A percentile compares a stretch with the other conserved stretches of the same genome.
These are phyloP conservation scores for Nansenia antarctica DNA, from an alignment of 2,113 vertebrate species.

Conservation along the genomic window DNA sequence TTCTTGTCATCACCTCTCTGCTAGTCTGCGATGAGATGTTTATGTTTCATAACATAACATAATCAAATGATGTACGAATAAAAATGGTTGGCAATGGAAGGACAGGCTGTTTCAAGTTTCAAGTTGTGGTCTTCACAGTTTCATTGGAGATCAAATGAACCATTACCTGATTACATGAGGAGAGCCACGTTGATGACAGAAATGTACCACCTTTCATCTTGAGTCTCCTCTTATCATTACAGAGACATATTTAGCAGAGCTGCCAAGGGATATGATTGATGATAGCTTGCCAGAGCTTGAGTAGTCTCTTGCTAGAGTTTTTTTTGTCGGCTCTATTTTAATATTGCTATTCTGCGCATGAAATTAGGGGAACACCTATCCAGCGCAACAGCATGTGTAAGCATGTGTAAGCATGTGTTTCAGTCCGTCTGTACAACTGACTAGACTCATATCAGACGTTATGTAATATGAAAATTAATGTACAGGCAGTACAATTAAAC, in stretches of 20 bases:
- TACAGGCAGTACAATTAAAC: too few relatives aligned
- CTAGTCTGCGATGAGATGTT: neutral
- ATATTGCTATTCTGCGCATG: neutral
- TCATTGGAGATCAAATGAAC: neutral
- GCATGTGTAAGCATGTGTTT: neutral
- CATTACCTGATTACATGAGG: neutral
- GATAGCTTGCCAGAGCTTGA: neutral
- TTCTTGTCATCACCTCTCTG: neutral
- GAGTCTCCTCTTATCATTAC: neutral
- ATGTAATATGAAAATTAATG: too few relatives aligned
- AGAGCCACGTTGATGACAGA: neutral
- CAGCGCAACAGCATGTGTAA: neutral
- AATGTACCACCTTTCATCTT: neutral
- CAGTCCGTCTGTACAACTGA: too few relatives aligned
- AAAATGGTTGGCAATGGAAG: neutral
- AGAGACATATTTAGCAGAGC: neutral
- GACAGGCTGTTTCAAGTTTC: neutral
- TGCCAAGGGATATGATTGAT: neutral
- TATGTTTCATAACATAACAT: neutral
- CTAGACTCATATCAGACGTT: too few relatives aligned
- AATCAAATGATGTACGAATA: neutral
- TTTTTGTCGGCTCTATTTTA: too few relatives aligned
- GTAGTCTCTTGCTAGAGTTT: too few relatives aligned
- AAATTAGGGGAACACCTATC: neutral
- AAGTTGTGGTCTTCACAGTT: neutral